Evolutionary conservation across 2,797 vertebrate genomes (phyloP).

Genomic region (Sparidentex hasta): DNA sequence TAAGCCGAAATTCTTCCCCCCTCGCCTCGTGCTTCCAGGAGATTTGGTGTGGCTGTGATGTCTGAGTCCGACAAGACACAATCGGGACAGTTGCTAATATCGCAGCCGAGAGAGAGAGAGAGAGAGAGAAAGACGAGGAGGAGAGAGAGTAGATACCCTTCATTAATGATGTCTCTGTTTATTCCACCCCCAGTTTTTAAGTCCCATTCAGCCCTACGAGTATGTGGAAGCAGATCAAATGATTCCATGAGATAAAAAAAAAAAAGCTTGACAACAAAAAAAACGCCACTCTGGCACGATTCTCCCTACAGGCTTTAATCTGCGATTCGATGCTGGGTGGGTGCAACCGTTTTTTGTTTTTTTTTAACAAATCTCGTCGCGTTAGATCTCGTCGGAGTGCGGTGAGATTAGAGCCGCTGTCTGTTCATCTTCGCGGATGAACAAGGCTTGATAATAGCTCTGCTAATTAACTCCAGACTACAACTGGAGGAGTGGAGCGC

Average conservation of each 20-base stretch:
- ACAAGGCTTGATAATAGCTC: slow-evolving; percentile 70
- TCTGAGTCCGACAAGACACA: slow-evolving; percentile 72
- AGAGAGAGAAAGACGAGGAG: not conserved
- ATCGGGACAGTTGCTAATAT: slow-evolving; percentile 53
- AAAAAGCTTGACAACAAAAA: slow-evolving; percentile 9
- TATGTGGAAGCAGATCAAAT: slow-evolving; percentile 43
- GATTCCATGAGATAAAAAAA: slow-evolving; percentile 44
- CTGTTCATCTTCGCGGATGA: slow-evolving; percentile 68
- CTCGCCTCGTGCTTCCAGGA: slow-evolving; percentile 71
- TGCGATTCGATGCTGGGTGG: slow-evolving; percentile 39
- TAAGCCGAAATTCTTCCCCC: slow-evolving; percentile 75
- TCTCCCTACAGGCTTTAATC: slow-evolving; percentile 55
- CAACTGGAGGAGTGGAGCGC: slow-evolving; percentile 60
- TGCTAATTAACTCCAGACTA: slow-evolving; percentile 80
- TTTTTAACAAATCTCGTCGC: slow-evolving; percentile 45
- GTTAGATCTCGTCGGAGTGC: slow-evolving; percentile 50
- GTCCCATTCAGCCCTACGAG: slow-evolving; percentile 9
- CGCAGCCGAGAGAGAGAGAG: slow-evolving; percentile 12
- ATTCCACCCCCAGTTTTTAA: slow-evolving; percentile 10
- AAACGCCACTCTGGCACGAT: slow-evolving; percentile 22
- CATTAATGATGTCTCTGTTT: slow-evolving; percentile 41
- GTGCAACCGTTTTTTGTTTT: slow-evolving; percentile 23
- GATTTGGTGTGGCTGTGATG: slow-evolving; percentile 73
- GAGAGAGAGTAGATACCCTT: slow-evolving; percentile 15
- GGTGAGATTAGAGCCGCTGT: slow-evolving; percentile 70